Percentiles rank a stretch among this genome's conserved stretches.
phyloP scores from a whole-genome alignment of 2,797 vertebrate species.

The Eulemur albifrons region DNA sequence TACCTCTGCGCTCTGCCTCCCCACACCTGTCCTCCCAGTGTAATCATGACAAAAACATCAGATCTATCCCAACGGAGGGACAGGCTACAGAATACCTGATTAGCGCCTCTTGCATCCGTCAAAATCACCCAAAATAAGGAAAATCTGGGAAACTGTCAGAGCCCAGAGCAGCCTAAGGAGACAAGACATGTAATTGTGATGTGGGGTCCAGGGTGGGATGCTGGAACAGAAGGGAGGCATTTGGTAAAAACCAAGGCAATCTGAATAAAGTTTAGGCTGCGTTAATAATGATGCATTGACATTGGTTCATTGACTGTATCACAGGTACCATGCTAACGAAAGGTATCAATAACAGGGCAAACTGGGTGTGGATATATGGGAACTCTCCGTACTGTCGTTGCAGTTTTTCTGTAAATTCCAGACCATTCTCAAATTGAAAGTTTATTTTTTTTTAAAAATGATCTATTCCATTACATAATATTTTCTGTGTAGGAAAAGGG shows the following conservation, averaged over 20 bases:
- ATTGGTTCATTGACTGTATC: background rate
- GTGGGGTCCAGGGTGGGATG: background rate
- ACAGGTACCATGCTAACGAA: background rate
- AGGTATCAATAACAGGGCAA: background rate
- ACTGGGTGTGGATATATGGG: background rate
- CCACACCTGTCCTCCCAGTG: no score
- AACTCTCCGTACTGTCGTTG: background rate
- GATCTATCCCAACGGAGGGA: background rate
- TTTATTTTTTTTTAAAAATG: constrained; percentile 31
- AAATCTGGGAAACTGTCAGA: background rate
- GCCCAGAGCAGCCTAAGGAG: background rate
- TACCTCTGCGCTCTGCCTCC: background rate
- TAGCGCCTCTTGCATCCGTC: background rate
- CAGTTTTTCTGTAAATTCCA: background rate
- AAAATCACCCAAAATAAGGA: background rate
- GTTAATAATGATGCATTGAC: background rate
- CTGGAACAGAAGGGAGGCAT: background rate
- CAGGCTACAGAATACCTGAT: background rate
- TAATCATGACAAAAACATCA: background rate
- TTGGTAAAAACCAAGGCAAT: background rate
- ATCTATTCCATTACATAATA: constrained; percentile 45
- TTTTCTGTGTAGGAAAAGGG: constrained; percentile 23
- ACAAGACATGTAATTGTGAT: background rate
- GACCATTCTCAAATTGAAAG: constrained; percentile 33
- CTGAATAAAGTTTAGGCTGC: background rate